Conservation (phyloP, 2,888 invertebrate genomes). For the Acanthosepion lycidas region DNA sequence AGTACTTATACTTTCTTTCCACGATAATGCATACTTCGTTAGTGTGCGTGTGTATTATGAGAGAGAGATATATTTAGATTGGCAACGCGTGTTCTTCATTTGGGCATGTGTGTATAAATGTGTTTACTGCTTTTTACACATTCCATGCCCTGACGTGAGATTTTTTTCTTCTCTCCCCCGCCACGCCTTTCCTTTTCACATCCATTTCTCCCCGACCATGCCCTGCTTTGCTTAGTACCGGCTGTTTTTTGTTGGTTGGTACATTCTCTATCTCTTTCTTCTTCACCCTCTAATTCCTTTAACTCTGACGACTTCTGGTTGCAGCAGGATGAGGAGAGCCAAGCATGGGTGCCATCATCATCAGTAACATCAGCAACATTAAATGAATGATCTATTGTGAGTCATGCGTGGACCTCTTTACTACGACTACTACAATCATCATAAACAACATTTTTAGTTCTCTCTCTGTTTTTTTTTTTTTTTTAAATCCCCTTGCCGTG, state of each 20-base stretch:
- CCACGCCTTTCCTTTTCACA: not conserved
- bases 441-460: not conserved
- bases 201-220: not conserved
- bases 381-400: constrained; percentile 22
- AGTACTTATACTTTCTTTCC: too few relatives aligned
- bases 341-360: not conserved
- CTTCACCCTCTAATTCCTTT: not conserved
- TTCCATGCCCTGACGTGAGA: too few relatives aligned
- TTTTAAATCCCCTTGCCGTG: not conserved
- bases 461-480: not conserved
- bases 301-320: not conserved
- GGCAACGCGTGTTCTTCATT: too few relatives aligned
- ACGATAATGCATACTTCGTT: too few relatives aligned
- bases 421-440: not conserved
- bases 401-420: constrained; percentile 21
- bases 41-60: too few relatives aligned
- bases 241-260: not conserved
- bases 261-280: not conserved
- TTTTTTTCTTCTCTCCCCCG: not conserved
- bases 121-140: too few relatives aligned
- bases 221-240: not conserved
- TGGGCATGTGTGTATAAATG: too few relatives aligned
- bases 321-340: not conserved
- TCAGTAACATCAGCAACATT: not conserved
- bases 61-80: too few relatives aligned